phyloP scores from a whole-genome alignment of 1,140 invertebrate genomes.

The Aphis craccivora region DNA sequence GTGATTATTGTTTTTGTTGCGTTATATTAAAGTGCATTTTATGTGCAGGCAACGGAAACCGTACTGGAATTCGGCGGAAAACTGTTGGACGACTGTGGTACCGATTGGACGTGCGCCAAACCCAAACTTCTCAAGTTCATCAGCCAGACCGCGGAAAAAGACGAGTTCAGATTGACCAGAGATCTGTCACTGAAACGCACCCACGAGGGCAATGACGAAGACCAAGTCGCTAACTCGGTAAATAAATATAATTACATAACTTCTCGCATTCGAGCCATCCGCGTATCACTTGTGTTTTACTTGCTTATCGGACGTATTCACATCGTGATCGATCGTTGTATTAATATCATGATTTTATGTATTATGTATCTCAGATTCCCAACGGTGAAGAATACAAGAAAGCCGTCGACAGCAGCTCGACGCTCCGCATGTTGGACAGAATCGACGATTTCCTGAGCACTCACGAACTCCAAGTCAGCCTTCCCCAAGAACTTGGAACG shows the following conservation, averaged over 20 bases:
- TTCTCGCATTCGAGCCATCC: neutral
- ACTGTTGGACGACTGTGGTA: slow-evolving; percentile 66
- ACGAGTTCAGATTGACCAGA: slow-evolving; percentile 76
- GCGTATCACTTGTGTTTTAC: neutral
- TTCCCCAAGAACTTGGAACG: slow-evolving; percentile 66
- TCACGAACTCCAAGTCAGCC: slow-evolving; percentile 71
- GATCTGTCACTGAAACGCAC: slow-evolving; percentile 71
- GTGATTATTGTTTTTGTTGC: neutral
- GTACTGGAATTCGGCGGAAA: slow-evolving; percentile 26
- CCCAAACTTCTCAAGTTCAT: slow-evolving; percentile 79
- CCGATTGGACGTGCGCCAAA: slow-evolving; percentile 72
- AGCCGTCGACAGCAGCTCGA: neutral
- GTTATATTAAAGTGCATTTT: neutral
- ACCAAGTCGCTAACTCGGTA: slow-evolving; percentile 43
- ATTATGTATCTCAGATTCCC: slow-evolving; percentile 62
- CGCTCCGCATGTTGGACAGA: slow-evolving; percentile 66
- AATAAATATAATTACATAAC: neutral
- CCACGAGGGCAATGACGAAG: neutral
- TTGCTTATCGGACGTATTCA: neutral
- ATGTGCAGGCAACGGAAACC: slow-evolving; percentile 5
- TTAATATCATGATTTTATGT: slow-evolving; percentile 49
- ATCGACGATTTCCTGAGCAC: slow-evolving; percentile 73
- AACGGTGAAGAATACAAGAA: slow-evolving; percentile 28
- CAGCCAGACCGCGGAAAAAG: slow-evolving; percentile 71
- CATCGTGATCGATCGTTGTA: neutral